These are phyloP conservation scores for Notothenia coriiceps DNA, from an alignment of 2,113 vertebrate genomes.

Conservation along the genomic window DNA sequence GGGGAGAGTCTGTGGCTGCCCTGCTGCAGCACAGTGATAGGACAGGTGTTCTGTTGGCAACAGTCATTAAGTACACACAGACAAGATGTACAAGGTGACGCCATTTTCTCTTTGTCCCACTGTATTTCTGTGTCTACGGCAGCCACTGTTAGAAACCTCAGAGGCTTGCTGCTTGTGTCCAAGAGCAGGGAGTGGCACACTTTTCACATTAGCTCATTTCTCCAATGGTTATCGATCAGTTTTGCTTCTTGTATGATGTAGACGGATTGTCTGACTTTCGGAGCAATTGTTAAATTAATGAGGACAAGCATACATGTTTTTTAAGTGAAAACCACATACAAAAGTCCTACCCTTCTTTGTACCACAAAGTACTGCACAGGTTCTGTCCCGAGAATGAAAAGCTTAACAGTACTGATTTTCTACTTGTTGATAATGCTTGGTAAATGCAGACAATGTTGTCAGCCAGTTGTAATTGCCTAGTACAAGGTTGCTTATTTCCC, in stretches of 20 bases:
- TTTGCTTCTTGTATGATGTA: too few relatives aligned
- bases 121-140: conserved; percentile 11
- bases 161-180: not conserved
- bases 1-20: conserved; percentile 45
- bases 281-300: too few relatives aligned
- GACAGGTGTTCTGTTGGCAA: conserved; percentile 27
- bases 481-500: not conserved
- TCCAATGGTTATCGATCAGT: not conserved
- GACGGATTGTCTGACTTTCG: too few relatives aligned
- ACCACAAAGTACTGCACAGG: not conserved
- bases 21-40: conserved; percentile 49
- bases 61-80: conserved; percentile 33
- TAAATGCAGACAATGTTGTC: not conserved
- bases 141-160: conserved; percentile 15
- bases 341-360: not conserved
- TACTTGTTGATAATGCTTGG: not conserved
- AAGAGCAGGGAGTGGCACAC: conserved; percentile 15
- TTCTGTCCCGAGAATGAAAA: not conserved
- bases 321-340: not conserved
- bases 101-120: not conserved
- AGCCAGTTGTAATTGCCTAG: not conserved
- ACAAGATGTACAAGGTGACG: conserved; percentile 41
- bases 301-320: not conserved
- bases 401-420: not conserved
- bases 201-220: not conserved